phyloP scores from a whole-genome alignment of 2,113 vertebrate species.

The Leucosticte australis region DNA sequence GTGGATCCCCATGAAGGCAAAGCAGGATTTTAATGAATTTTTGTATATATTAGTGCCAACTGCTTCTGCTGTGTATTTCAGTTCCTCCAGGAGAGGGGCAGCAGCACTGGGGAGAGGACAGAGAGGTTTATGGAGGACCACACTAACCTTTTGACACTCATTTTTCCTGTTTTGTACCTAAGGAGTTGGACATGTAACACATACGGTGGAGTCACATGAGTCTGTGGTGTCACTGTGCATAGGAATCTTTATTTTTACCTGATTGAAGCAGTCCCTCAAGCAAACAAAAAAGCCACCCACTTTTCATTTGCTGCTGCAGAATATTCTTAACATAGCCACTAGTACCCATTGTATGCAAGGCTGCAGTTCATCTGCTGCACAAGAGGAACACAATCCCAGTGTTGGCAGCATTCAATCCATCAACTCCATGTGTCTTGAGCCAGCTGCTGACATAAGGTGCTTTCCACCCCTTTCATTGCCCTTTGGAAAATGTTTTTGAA shows the following conservation, averaged over 20 bases:
- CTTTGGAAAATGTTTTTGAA: neutral
- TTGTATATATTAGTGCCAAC: neutral
- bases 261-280: neutral
- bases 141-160: neutral
- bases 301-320: neutral
- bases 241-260: neutral
- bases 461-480: neutral
- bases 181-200: rapidly evolving
- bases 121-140: neutral
- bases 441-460: neutral
- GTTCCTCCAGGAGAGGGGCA: neutral
- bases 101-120: neutral
- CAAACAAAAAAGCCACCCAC: neutral
- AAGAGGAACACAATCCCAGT: neutral
- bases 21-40: neutral
- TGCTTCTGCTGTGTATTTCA: neutral
- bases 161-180: neutral
- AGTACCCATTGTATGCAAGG: neutral
- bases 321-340: neutral
- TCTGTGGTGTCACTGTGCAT: neutral
- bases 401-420: neutral
- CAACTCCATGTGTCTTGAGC: neutral
- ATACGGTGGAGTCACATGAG: neutral
- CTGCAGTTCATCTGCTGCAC: neutral
- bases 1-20: neutral